A percentile compares a stretch with the other conserved stretches of the same genome.
Evolutionary conservation across 2,113 vertebrate genomes (phyloP).

Genomic region (Nycticebus coucang): DNA sequence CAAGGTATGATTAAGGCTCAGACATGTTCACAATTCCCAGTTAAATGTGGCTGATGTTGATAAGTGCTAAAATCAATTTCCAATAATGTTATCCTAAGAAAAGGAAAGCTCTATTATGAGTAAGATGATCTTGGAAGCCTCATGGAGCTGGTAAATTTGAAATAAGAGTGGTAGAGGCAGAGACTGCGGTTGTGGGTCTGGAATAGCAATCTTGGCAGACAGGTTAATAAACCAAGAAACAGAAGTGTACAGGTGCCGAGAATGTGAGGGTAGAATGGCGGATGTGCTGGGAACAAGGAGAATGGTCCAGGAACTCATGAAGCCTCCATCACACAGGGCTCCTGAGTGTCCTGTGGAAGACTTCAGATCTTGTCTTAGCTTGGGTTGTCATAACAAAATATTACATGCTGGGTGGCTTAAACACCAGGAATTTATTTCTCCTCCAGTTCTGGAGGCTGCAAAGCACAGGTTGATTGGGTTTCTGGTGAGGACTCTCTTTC

Average conservation of each 20-base stretch:
- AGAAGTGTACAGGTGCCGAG: background rate
- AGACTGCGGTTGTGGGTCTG: background rate
- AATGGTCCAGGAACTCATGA: background rate
- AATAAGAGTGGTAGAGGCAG: background rate
- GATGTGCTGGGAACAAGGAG: background rate
- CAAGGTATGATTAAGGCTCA: background rate
- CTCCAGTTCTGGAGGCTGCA: background rate
- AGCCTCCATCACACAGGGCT: background rate
- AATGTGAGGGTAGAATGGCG: background rate
- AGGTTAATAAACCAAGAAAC: background rate
- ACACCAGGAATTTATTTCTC: background rate
- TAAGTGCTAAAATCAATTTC: background rate
- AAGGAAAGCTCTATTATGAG: conserved; percentile 2
- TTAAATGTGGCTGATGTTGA: background rate
- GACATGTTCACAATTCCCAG: background rate
- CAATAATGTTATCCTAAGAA: background rate
- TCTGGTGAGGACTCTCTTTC: background rate
- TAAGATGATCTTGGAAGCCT: background rate
- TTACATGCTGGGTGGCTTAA: background rate
- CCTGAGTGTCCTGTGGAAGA: background rate
- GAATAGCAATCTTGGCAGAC: background rate
- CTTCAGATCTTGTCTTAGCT: background rate
- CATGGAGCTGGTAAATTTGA: background rate
- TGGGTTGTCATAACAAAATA: background rate
- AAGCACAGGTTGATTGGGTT: background rate